A percentile compares a stretch with the other conserved stretches of the same genome.
phyloP scores from a whole-genome alignment of 2,888 invertebrate genomes.

The Volucella inflata region DNA sequence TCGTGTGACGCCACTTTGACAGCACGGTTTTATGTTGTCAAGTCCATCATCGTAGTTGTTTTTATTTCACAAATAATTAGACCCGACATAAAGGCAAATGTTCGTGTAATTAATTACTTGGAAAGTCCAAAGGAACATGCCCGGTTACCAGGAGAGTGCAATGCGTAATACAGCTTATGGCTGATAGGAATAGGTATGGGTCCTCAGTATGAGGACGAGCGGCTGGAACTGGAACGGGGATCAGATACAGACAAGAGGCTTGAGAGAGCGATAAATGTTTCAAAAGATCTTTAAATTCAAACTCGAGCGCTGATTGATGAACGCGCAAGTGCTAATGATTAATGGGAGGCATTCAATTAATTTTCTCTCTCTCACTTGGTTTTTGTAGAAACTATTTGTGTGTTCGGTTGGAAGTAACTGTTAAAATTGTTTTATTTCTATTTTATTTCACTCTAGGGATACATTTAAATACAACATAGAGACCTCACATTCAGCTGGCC shows the following conservation, averaged over 20 bases:
- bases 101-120: constrained; percentile 75
- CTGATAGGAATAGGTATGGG: constrained; percentile 7
- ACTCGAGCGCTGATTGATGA: constrained; percentile 69
- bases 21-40: constrained; percentile 69
- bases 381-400: constrained; percentile 34
- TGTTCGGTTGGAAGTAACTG: too few species aligned
- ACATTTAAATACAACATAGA: too few species aligned
- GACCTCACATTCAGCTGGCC: too few species aligned
- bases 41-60: constrained; percentile 50
- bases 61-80: constrained; percentile 60
- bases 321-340: constrained; percentile 71
- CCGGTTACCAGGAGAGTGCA: constrained; percentile 37
- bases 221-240: background rate
- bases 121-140: constrained; percentile 56
- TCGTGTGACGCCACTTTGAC: constrained; percentile 75
- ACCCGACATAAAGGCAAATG: constrained; percentile 70
- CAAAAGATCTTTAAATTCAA: constrained; percentile 23
- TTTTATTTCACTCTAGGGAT: background rate
- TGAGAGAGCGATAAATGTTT: constrained; percentile 43
- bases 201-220: constrained; percentile 1
- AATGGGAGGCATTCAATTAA: constrained; percentile 63
- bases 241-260: constrained; percentile 17
- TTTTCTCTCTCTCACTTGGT: constrained; percentile 13
- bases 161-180: constrained; percentile 13
- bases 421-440: constrained; percentile 23